phyloP scores from a whole-genome alignment of 2,113 vertebrate species.

The Hucho hucho region DNA sequence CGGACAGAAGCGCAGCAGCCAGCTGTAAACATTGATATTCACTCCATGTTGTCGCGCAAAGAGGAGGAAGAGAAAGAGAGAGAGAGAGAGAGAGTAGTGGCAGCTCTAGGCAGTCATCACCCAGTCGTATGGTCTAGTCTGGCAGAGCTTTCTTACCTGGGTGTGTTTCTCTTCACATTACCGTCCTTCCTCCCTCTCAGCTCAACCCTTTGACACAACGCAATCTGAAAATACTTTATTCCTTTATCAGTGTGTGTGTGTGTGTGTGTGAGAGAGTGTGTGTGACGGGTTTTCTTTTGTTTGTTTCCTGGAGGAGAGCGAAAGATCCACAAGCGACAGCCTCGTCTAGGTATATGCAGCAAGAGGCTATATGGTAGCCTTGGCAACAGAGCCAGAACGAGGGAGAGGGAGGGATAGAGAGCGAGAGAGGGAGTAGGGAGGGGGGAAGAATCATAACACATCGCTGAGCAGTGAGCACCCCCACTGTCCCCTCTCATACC shows the following conservation, averaged over 20 bases:
- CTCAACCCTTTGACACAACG: not conserved
- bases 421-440: not conserved
- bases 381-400: slow-evolving; percentile 72
- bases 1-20: slow-evolving; percentile 46
- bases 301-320: slow-evolving; percentile 60
- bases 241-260: slow-evolving; percentile 18
- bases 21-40: slow-evolving; percentile 66
- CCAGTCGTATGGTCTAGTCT: not conserved
- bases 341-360: slow-evolving; percentile 71
- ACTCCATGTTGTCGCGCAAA: slow-evolving; percentile 60
- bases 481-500: slow-evolving; percentile 55
- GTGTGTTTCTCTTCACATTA: not conserved
- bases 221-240: not conserved
- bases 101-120: not conserved
- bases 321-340: slow-evolving; percentile 68
- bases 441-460: slow-evolving; percentile 45
- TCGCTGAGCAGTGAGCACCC: slow-evolving; percentile 47
- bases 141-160: not conserved
- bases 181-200: not conserved
- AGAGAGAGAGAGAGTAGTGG: slow-evolving; percentile 1
- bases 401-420: slow-evolving; percentile 18
- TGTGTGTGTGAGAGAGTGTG: slow-evolving; percentile 31
- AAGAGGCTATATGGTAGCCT: slow-evolving; percentile 74
- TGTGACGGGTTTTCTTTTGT: slow-evolving; percentile 60
- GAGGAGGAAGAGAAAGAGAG: slow-evolving; percentile 21